A percentile compares a stretch with the other conserved stretches of the same genome.
Evolutionary conservation across 2,113 vertebrate genomes (phyloP).

Genomic region (Sapayoa aenigma): DNA sequence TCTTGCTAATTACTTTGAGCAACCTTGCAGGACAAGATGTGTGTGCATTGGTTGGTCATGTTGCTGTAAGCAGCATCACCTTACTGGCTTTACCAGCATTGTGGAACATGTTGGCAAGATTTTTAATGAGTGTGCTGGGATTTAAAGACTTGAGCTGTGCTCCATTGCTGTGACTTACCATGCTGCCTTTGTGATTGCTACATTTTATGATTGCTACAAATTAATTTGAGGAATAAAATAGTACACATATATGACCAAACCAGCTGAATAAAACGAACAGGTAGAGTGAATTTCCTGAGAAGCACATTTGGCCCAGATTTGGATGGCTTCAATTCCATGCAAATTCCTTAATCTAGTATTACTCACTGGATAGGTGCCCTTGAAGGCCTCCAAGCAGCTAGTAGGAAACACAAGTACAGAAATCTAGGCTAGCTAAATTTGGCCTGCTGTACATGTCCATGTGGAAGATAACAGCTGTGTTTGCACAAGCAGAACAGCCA

Average conservation of each 20-base stretch:
- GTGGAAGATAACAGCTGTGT: neutral
- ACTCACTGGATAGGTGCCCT: neutral
- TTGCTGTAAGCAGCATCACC: constrained; percentile 4
- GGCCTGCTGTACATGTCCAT: neutral
- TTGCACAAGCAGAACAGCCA: neutral
- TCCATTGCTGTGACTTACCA: neutral
- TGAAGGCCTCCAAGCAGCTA: neutral
- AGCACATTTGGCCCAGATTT: neutral
- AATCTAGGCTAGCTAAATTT: neutral
- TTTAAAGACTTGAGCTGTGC: neutral
- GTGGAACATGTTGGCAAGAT: neutral
- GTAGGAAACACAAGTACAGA: neutral
- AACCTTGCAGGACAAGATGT: constrained; percentile 3
- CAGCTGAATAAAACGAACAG: neutral
- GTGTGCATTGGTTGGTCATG: neutral
- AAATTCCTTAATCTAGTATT: neutral
- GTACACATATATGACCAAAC: neutral
- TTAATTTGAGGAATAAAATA: neutral
- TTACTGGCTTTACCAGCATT: neutral
- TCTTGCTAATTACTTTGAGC: constrained; percentile 32
- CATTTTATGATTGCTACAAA: neutral
- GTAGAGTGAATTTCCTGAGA: neutral
- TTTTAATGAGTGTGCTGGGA: neutral
- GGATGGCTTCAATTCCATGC: neutral
- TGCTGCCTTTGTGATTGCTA: neutral